Evolutionary conservation across 1,140 invertebrate genomes (phyloP).

Genomic region (Cotesia chilonis): DNA sequence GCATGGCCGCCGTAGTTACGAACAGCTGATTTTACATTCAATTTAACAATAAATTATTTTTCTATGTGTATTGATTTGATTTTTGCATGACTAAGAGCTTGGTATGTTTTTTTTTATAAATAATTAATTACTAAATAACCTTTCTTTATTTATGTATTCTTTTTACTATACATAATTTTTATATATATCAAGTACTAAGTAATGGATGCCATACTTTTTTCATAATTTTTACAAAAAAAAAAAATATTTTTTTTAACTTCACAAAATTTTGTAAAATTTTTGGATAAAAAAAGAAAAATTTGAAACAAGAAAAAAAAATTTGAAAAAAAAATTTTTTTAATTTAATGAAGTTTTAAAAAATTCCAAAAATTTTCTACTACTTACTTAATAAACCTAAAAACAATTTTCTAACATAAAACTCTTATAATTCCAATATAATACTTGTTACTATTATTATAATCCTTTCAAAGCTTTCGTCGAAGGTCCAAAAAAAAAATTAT

Average conservation of each 20-base stretch:
- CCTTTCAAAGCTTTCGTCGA: conserved; percentile 57
- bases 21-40: no score
- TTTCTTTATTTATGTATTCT: conserved; percentile 23
- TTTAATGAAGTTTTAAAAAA: no score
- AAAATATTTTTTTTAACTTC: no score
- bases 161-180: neutral
- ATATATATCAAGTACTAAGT: no score
- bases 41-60: conserved; percentile 2
- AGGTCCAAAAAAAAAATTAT: conserved; percentile 40
- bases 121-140: conserved; percentile 12
- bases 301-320: no score
- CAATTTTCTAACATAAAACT: conserved; percentile 48
- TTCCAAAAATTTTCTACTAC: neutral
- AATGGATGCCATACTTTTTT: no score
- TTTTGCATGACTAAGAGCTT: conserved; percentile 33
- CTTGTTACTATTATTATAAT: conserved; percentile 50
- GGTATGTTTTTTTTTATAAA: conserved; percentile 23
- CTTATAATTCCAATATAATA: conserved; percentile 57
- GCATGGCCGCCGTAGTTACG: no score
- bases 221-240: no score
- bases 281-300: no score
- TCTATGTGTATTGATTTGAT: conserved; percentile 27
- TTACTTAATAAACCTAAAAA: conserved; percentile 36
- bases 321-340: no score
- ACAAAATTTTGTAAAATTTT: no score